Conservation (phyloP, 2,888 invertebrate genomes). For the Nemurella pictetii region DNA sequence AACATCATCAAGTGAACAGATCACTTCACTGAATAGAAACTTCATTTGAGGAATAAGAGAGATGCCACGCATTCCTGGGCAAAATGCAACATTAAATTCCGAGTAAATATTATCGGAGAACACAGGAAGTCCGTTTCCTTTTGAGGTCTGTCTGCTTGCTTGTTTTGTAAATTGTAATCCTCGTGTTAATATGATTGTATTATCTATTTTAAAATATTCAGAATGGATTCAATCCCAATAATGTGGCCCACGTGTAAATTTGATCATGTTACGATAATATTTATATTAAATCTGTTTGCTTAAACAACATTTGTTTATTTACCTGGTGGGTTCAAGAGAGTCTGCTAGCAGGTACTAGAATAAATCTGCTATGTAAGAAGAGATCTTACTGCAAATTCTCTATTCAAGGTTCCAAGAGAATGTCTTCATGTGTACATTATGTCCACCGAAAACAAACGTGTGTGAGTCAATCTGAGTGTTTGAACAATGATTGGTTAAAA, state of each 20-base stretch:
- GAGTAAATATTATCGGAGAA: background rate
- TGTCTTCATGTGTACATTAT: background rate
- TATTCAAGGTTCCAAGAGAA: background rate
- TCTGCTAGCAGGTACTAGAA: background rate
- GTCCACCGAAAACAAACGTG: background rate
- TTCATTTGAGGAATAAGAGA: background rate
- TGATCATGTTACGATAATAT: background rate
- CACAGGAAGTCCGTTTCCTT: constrained; percentile 7
- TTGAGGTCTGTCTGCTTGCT: background rate
- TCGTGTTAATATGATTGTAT: background rate
- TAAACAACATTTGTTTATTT: background rate
- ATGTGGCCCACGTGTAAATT: background rate
- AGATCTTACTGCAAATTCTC: background rate
- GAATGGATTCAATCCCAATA: background rate
- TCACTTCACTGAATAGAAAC: background rate
- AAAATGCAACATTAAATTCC: background rate
- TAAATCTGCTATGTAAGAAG: background rate
- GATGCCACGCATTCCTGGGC: background rate
- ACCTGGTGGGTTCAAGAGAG: background rate
- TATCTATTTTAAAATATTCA: background rate
- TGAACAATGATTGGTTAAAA: background rate
- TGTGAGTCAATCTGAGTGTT: background rate
- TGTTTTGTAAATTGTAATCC: no score
- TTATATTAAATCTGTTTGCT: background rate
- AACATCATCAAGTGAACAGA: background rate